Percentiles rank a stretch among this genome's conserved stretches.
Evolutionary conservation across 92 coral and sea anemone species (phyloP).

Genomic region (Phenganax stokvisi): DNA sequence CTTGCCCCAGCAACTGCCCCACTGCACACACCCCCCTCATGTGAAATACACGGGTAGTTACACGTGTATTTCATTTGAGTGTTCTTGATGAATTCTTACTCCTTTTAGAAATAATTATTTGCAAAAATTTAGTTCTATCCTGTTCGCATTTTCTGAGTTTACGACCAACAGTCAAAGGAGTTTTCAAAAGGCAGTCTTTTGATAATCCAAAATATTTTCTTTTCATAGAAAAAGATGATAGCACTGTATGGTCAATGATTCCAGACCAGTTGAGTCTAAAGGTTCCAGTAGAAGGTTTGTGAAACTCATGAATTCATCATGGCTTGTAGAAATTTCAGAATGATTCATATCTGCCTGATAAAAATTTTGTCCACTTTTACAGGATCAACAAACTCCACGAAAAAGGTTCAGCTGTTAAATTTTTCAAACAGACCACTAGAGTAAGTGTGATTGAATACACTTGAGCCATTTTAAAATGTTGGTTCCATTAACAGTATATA

Average conservation of each 20-base stretch:
- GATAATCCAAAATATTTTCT: neutral
- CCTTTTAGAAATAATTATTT: too few relatives aligned
- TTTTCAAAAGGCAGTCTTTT: neutral
- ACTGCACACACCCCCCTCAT: too few relatives aligned
- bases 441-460: conserved; percentile 43
- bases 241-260: conserved; percentile 69
- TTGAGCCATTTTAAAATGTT: neutral
- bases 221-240: conserved; percentile 13
- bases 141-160: too few relatives aligned
- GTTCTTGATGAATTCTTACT: too few relatives aligned
- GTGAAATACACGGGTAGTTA: too few relatives aligned
- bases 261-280: conserved; percentile 81
- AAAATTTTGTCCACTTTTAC: neutral
- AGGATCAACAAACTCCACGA: conserved; percentile 69
- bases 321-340: neutral
- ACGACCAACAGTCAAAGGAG: too few relatives aligned
- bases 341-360: neutral
- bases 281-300: conserved; percentile 66
- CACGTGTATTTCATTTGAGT: too few relatives aligned
- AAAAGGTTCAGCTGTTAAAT: conserved; percentile 69
- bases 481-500: neutral
- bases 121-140: too few relatives aligned
- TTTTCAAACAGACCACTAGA: conserved; percentile 72
- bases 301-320: neutral
- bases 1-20: too few relatives aligned